Conservation (phyloP, 2,113 vertebrate species). For the Rhabdomys dilectus region DNA sequence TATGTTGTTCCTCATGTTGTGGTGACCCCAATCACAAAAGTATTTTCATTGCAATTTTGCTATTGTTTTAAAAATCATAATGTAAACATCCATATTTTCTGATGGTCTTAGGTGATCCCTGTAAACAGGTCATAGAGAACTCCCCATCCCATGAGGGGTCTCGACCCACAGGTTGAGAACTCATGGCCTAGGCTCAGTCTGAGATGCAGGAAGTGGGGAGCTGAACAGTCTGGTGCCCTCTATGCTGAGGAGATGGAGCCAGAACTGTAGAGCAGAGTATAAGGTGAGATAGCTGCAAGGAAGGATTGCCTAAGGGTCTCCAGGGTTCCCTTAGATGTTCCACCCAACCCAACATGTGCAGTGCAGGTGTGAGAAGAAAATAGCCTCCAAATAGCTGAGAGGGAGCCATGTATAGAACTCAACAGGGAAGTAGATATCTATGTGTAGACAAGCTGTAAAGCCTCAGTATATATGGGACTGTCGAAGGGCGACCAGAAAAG, state of each 20-base stretch:
- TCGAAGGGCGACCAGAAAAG: neutral
- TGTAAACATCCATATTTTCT: neutral
- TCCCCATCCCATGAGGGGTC: neutral
- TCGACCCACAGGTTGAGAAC: neutral
- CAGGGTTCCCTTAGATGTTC: neutral
- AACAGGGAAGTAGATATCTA: neutral
- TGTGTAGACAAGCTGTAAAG: neutral
- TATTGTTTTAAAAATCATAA: neutral
- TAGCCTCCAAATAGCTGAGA: neutral
- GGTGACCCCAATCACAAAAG: neutral
- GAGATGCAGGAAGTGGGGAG: no score
- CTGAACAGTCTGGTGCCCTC: neutral
- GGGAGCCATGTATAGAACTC: neutral
- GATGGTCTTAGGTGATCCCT: neutral
- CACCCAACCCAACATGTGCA: fast-evolving
- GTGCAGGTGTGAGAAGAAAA: neutral
- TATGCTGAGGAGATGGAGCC: neutral
- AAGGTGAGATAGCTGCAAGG: neutral
- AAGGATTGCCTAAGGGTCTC: neutral
- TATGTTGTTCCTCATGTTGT: neutral
- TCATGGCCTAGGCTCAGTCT: neutral
- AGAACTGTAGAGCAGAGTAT: neutral
- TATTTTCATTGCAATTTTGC: neutral
- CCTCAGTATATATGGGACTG: neutral
- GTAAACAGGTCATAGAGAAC: neutral